Percentiles rank a stretch among this genome's conserved stretches.
Conservation (phyloP, 1,140 invertebrate species). For the Diorhabda sublineata region DNA sequence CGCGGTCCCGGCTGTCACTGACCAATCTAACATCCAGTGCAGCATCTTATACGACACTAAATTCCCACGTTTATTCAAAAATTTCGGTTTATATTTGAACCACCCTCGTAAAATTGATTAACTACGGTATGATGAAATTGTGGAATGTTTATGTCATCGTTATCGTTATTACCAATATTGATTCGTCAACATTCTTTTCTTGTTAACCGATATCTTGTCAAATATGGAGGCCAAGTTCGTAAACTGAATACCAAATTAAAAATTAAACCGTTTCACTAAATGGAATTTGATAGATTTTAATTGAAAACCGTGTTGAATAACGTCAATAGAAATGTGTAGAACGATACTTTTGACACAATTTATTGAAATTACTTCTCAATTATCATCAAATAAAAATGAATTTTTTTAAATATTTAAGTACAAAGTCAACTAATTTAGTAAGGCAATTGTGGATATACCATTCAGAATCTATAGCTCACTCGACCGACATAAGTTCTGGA, state of each 20-base stretch:
- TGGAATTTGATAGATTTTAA: neutral
- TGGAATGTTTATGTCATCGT: neutral
- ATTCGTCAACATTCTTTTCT: neutral
- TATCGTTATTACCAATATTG: neutral
- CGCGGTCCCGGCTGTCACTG: no score
- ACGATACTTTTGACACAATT: neutral
- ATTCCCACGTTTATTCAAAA: no score
- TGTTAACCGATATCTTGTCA: neutral
- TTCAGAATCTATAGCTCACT: no score
- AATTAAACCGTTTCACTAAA: neutral
- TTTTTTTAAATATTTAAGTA: neutral
- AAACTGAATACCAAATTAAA: neutral
- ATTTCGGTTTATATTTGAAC: no score
- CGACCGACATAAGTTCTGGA: no score
- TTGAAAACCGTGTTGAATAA: neutral
- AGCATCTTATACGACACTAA: no score
- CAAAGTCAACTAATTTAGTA: neutral
- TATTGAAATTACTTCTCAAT: neutral
- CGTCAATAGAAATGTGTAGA: neutral
- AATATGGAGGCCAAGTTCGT: conserved; percentile 1
- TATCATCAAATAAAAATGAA: neutral
- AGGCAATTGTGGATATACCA: no score
- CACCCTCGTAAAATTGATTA: no score
- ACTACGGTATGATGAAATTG: no score
- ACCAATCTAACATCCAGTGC: no score